A percentile compares a stretch with the other conserved stretches of the same genome.
These are phyloP conservation scores for Conchocele bisecta DNA, from an alignment of 2,888 invertebrate genomes.

Conservation along the genomic window DNA sequence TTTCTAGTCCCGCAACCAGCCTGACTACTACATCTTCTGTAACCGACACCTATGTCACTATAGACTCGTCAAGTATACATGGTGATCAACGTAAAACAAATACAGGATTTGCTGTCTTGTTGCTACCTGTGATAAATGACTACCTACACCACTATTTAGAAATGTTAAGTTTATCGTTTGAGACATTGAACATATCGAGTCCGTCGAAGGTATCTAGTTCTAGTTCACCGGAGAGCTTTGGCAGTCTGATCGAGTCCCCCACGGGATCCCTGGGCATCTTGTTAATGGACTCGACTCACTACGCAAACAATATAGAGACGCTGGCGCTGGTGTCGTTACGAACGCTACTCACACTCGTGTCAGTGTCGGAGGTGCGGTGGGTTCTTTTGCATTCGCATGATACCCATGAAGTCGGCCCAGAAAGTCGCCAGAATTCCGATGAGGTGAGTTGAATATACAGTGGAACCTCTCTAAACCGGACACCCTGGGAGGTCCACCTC, in stretches of 20 bases:
- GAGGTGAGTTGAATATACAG: too few species aligned
- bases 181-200: slow-evolving; percentile 27
- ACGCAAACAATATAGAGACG: slow-evolving; percentile 70
- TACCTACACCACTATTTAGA: slow-evolving; percentile 72
- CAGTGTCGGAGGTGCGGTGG: slow-evolving; percentile 53
- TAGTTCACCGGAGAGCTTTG: slow-evolving; percentile 58
- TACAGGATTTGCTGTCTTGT: slow-evolving; percentile 57
- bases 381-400: slow-evolving; percentile 32
- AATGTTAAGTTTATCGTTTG: slow-evolving; percentile 47
- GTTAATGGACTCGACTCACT: slow-evolving; percentile 63
- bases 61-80: neutral
- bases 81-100: neutral
- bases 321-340: slow-evolving; percentile 61
- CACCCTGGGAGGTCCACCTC: too few species aligned
- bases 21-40: neutral
- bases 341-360: slow-evolving; percentile 59
- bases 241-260: slow-evolving; percentile 68
- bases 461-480: too few species aligned
- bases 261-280: slow-evolving; percentile 66
- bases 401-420: slow-evolving; percentile 7
- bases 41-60: neutral
- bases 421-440: too few species aligned
- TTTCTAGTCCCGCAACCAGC: neutral
- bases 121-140: slow-evolving; percentile 70
- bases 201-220: slow-evolving; percentile 34